Conservation (phyloP, 2,797 vertebrate genomes). For the Tragopan temminckii region DNA sequence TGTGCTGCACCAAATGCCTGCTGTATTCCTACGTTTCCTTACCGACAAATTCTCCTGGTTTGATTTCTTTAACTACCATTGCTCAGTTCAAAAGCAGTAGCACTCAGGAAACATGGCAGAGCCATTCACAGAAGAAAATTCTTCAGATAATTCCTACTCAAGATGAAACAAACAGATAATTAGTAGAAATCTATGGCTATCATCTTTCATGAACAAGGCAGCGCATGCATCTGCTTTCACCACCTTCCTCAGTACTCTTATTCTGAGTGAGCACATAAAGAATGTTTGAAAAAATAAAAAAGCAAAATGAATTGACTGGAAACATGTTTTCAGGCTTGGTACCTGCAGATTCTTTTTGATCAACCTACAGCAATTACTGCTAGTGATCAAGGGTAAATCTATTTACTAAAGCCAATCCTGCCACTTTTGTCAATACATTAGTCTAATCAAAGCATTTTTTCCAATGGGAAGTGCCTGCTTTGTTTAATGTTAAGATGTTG, state of each 20-base stretch:
- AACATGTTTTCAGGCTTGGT: not conserved
- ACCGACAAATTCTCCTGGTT: conserved; percentile 7
- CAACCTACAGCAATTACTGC: not conserved
- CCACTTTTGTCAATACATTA: not conserved
- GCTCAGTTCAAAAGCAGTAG: conserved; percentile 26
- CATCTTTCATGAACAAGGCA: not conserved
- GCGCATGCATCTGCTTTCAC: not conserved
- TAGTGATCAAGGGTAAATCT: not conserved
- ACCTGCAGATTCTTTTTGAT: not conserved
- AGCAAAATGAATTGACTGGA: not conserved
- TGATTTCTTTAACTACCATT: not conserved
- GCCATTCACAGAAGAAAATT: not conserved
- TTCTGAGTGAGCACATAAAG: not conserved
- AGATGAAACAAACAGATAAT: conserved; percentile 10
- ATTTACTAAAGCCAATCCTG: not conserved
- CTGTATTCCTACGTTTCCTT: not conserved
- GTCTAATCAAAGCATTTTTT: not conserved
- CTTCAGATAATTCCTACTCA: not conserved
- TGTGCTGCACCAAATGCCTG: not conserved
- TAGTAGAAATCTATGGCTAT: not conserved
- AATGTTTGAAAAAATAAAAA: not conserved
- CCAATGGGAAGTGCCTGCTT: not conserved
- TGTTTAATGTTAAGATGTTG: not conserved
- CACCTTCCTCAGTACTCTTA: not conserved
- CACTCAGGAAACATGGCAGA: not conserved